These are phyloP conservation scores for Chalcosyrphus nemorum DNA, from an alignment of 2,888 invertebrate genomes.

Conservation along the genomic window DNA sequence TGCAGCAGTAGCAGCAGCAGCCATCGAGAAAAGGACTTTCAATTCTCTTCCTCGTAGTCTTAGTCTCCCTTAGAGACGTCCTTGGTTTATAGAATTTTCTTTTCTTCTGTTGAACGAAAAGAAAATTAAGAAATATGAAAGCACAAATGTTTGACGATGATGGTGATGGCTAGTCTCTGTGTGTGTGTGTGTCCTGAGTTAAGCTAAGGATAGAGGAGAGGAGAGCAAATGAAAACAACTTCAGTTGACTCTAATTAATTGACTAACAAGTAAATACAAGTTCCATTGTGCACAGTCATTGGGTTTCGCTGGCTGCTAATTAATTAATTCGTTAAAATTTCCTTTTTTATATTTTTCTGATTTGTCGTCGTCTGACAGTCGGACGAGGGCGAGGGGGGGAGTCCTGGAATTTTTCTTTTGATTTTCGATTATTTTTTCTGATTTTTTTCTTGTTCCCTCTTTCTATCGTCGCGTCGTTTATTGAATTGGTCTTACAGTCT, in stretches of 20 bases:
- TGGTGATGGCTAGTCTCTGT: background rate
- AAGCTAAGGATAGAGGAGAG: conserved; percentile 5
- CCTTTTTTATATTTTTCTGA: conserved; percentile 33
- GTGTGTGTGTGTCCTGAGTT: background rate
- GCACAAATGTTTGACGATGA: background rate
- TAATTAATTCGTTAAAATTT: conserved; percentile 48
- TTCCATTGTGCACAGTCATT: conserved; percentile 41
- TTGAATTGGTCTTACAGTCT: conserved; percentile 6
- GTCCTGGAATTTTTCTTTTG: conserved; percentile 5
- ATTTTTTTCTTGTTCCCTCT: background rate
- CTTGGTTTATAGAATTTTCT: conserved; percentile 4
- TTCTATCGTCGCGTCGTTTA: background rate
- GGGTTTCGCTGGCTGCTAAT: conserved; percentile 50
- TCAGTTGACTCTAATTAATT: conserved; percentile 58
- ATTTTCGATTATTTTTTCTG: conserved; percentile 5
- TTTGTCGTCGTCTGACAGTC: conserved; percentile 9
- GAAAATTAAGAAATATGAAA: conserved; percentile 62
- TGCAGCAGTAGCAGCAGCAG: conserved; percentile 53
- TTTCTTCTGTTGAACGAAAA: background rate
- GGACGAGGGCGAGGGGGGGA: background rate
- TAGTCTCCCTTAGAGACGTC: background rate
- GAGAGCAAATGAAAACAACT: conserved; percentile 48
- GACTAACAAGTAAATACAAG: conserved; percentile 56
- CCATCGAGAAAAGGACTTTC: conserved; percentile 8
- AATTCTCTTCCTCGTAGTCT: background rate